These are phyloP conservation scores for Catalaphyllia jardinei DNA, from an alignment of 64 coral and sea anemone species.

Conservation along the genomic window DNA sequence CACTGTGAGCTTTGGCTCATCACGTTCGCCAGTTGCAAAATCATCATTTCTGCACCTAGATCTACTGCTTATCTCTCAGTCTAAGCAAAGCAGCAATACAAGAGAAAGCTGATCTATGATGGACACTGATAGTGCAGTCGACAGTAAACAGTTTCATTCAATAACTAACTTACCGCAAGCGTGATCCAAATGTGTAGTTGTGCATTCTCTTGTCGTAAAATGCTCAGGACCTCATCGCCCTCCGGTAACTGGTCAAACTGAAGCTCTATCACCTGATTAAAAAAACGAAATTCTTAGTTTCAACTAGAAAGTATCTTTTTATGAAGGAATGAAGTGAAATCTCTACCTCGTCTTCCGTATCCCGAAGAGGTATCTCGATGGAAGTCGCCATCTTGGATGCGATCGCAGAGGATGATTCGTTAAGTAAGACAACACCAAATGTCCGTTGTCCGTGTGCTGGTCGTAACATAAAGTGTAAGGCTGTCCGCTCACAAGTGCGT, in stretches of 20 bases:
- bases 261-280: slow-evolving; percentile 92
- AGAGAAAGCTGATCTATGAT: not conserved
- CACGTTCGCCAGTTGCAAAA: too few species aligned
- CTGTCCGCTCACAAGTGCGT: too few species aligned
- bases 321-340: not conserved
- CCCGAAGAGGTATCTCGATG: slow-evolving; percentile 92
- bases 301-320: not conserved
- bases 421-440: slow-evolving; percentile 18
- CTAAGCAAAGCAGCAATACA: not conserved
- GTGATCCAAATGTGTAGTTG: slow-evolving; percentile 95
- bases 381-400: slow-evolving; percentile 95
- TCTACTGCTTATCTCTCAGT: not conserved
- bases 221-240: slow-evolving; percentile 94
- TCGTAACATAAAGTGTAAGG: too few species aligned
- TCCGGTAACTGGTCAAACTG: slow-evolving; percentile 97
- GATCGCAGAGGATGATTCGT: not conserved
- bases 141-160: not conserved
- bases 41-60: too few species aligned
- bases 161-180: slow-evolving; percentile 68
- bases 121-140: not conserved
- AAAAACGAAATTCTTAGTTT: not conserved
- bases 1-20: too few species aligned
- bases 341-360: slow-evolving; percentile 95
- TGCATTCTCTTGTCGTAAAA: slow-evolving; percentile 94
- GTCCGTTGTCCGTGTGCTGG: too few species aligned